Percentiles rank a stretch among this genome's conserved stretches.
These are phyloP conservation scores for Serranus cabrilla DNA, from an alignment of 2,797 vertebrate genomes.

Conservation along the genomic window DNA sequence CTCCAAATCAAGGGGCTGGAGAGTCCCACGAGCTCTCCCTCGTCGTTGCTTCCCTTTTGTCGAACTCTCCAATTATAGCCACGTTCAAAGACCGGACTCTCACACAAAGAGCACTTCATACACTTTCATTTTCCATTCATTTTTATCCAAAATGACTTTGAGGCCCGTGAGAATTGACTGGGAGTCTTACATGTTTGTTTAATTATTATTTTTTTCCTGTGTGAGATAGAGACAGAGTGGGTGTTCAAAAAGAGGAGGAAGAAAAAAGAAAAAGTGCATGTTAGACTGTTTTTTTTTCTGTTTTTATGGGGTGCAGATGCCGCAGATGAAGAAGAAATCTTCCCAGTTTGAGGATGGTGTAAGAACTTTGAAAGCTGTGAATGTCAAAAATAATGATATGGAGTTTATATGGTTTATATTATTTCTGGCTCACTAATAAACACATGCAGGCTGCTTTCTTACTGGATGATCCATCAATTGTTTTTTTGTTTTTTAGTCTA, in stretches of 20 bases:
- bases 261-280: constrained; percentile 1
- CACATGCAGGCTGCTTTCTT: background rate
- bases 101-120: constrained; percentile 44
- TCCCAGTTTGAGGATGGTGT: background rate
- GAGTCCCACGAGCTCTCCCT: constrained; percentile 53
- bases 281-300: background rate
- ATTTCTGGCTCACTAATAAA: constrained; percentile 18
- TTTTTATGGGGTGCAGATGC: constrained; percentile 1
- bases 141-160: constrained; percentile 55
- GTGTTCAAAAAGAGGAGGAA: constrained; percentile 20
- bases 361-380: constrained; percentile 19
- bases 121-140: constrained; percentile 50
- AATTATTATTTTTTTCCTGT: constrained; percentile 6
- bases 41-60: constrained; percentile 44
- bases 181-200: constrained; percentile 48
- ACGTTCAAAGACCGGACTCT: constrained; percentile 63
- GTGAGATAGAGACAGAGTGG: constrained; percentile 15
- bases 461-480: background rate
- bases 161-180: constrained; percentile 48
- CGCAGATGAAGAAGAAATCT: constrained; percentile 13
- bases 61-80: constrained; percentile 70
- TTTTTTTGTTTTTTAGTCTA: background rate
- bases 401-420: constrained; percentile 3
- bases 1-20: constrained; percentile 60
- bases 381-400: constrained; percentile 39